phyloP scores from a whole-genome alignment of 2,888 invertebrate species.

The Brenthis daphne region DNA sequence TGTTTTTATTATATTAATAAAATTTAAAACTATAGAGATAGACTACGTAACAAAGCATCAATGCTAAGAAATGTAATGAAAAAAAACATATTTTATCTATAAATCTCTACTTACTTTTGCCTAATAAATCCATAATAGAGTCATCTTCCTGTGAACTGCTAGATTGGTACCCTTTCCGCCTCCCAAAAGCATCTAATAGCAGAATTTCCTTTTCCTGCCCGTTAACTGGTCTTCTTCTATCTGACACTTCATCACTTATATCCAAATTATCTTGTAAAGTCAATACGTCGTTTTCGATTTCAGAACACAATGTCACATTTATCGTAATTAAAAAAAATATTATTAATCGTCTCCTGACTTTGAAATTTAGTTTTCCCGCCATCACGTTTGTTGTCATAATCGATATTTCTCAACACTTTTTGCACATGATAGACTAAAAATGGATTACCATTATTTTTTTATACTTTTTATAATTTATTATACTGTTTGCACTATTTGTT shows the following conservation, averaged over 20 bases:
- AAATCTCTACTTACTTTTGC: slow-evolving; percentile 86
- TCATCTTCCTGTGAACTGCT: slow-evolving; percentile 80
- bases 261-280: slow-evolving; percentile 73
- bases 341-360: slow-evolving; percentile 51
- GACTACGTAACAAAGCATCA: not conserved
- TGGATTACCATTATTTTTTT: slow-evolving; percentile 11
- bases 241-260: slow-evolving; percentile 61
- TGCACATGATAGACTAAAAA: slow-evolving; percentile 40
- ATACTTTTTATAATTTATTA: slow-evolving; percentile 13
- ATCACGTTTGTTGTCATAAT: slow-evolving; percentile 48
- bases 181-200: slow-evolving; percentile 87
- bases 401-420: slow-evolving; percentile 42
- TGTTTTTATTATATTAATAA: too few species aligned
- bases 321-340: slow-evolving; percentile 49
- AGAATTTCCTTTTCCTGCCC: slow-evolving; percentile 89
- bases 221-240: slow-evolving; percentile 78
- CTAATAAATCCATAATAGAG: slow-evolving; percentile 91
- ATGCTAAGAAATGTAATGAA: not conserved
- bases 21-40: not conserved
- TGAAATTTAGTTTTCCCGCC: slow-evolving; percentile 56
- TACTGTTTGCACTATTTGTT: not conserved
- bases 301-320: slow-evolving; percentile 54
- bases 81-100: not conserved
- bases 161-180: slow-evolving; percentile 81
- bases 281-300: slow-evolving; percentile 72